These are phyloP conservation scores for Bryconaethiops microstoma DNA, from an alignment of 2,797 vertebrate genomes.

Conservation along the genomic window DNA sequence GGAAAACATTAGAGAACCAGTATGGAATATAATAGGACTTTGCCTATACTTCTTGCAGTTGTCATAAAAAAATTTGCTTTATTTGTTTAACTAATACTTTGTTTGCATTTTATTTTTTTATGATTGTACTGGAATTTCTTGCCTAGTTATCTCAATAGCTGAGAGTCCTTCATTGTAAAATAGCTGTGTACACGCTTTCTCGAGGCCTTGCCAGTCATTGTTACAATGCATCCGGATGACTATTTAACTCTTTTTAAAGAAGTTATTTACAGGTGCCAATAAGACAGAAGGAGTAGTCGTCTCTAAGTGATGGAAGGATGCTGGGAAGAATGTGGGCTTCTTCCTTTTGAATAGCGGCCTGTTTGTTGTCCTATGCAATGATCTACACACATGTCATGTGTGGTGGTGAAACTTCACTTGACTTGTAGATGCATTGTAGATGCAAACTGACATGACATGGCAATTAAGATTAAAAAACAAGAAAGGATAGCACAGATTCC, in stretches of 20 bases:
- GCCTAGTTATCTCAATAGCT: constrained; percentile 29
- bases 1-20: no score
- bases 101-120: constrained; percentile 44
- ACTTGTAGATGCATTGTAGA: not conserved
- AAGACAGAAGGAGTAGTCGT: constrained; percentile 38
- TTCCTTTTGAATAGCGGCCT: constrained; percentile 24
- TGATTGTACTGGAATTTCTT: constrained; percentile 48
- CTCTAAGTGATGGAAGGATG: constrained; percentile 53
- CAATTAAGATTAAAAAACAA: not conserved
- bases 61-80: not conserved
- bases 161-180: constrained; percentile 23
- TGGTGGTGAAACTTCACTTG: not conserved
- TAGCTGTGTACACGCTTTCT: constrained; percentile 18
- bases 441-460: not conserved
- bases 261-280: constrained; percentile 62
- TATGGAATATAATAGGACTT: not conserved
- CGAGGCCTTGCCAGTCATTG: constrained; percentile 26
- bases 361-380: constrained; percentile 10
- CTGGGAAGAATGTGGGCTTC: constrained; percentile 51
- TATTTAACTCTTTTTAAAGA: constrained; percentile 32
- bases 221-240: constrained; percentile 48
- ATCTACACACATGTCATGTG: constrained; percentile 4
- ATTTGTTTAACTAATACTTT: constrained; percentile 14
- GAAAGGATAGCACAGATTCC: not conserved
- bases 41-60: not conserved